Percentiles rank a stretch among this genome's conserved stretches.
Evolutionary conservation across 2,797 vertebrate species (phyloP).

Genomic region (Adelosebastes latens): DNA sequence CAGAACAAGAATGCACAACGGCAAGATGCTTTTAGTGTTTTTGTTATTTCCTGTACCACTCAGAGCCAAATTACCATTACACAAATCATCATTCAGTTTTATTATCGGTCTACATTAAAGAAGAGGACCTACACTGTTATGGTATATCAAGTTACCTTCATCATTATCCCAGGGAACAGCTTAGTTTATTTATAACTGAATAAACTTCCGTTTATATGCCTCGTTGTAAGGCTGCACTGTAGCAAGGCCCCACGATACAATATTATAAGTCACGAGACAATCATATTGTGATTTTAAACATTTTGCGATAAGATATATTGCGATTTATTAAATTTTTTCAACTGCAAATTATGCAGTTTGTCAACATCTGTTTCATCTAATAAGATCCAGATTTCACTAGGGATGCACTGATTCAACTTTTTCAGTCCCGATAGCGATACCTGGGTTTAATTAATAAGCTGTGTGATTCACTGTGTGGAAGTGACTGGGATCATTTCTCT

Average conservation of each 20-base stretch:
- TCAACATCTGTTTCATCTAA: no score
- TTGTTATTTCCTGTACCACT: background rate
- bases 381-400: no score
- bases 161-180: background rate
- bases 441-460: no score
- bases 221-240: background rate
- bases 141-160: background rate
- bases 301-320: no score
- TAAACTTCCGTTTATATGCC: background rate
- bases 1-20: background rate
- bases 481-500: no score
- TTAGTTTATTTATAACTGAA: background rate
- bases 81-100: background rate
- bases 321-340: no score
- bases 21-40: background rate
- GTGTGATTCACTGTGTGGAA: no score
- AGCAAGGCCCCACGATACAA: background rate
- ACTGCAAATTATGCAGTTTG: no score
- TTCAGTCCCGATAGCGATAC: no score
- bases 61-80: background rate
- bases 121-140: background rate
- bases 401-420: no score
- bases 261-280: no score
- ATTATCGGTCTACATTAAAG: background rate
- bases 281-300: no score